Conservation (phyloP, 2,888 invertebrate species). For the Lydus trimaculatus region DNA sequence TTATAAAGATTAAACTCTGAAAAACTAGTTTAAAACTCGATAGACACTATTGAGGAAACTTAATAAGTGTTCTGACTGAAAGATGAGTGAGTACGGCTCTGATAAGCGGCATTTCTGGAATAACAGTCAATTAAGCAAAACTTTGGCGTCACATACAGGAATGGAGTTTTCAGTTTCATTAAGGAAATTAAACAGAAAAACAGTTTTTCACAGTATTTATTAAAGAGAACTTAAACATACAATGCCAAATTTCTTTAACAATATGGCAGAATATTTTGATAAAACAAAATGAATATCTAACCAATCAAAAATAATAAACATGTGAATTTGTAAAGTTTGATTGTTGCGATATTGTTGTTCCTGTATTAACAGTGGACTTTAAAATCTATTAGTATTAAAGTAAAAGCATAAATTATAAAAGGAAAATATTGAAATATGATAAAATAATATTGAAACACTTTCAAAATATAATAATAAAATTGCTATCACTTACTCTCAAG, state of each 20-base stretch:
- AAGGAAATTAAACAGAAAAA: too few species aligned
- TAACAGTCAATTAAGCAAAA: too few species aligned
- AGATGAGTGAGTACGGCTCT: too few species aligned
- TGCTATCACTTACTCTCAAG: conserved; percentile 27
- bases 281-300: not conserved
- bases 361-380: not conserved
- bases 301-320: not conserved
- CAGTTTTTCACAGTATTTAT: not conserved
- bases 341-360: conserved; percentile 1
- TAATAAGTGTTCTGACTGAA: too few species aligned
- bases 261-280: not conserved
- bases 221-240: not conserved
- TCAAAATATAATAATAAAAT: not conserved
- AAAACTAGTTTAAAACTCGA: too few species aligned
- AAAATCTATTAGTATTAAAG: not conserved
- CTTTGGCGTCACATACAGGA: too few species aligned
- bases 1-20: too few species aligned
- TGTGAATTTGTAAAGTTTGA: not conserved
- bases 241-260: not conserved
- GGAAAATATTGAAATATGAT: not conserved
- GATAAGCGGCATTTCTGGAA: too few species aligned
- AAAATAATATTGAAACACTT: not conserved
- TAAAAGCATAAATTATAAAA: not conserved
- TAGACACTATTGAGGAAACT: too few species aligned
- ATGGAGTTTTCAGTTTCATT: not conserved